Conservation (phyloP, 2,797 vertebrate genomes). For the Melanotaenia nigrans region DNA sequence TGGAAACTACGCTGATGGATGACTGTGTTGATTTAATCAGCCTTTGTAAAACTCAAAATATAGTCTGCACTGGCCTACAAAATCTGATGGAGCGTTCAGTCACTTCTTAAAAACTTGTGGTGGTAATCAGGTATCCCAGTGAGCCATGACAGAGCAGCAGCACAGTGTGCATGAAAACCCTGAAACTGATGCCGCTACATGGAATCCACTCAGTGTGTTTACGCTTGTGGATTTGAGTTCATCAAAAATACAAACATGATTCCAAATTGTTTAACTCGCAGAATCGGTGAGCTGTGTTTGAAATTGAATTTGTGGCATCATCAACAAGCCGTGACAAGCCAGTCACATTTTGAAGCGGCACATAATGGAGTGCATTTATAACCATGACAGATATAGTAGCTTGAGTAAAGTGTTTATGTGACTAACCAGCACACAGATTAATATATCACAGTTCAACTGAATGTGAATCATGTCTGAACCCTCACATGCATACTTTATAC, state of each 20-base stretch:
- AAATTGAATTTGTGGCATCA: not conserved
- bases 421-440: not conserved
- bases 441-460: not conserved
- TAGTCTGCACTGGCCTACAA: not conserved
- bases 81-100: not conserved
- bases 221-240: too few relatives aligned
- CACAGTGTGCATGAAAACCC: too few relatives aligned
- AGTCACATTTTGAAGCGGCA: not conserved
- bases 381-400: not conserved
- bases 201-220: too few relatives aligned
- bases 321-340: not conserved
- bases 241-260: too few relatives aligned
- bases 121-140: not conserved
- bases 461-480: not conserved
- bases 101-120: not conserved
- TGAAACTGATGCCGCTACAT: too few relatives aligned
- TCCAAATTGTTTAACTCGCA: too few relatives aligned
- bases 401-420: not conserved
- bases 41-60: not conserved
- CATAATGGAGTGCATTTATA: not conserved
- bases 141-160: too few relatives aligned
- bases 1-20: not conserved
- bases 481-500: not conserved
- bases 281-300: not conserved
- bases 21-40: not conserved